Base-by-base conservation (phyloP, 2,797 vertebrate genomes). In the Lepilemur septentrionalis region DNA sequence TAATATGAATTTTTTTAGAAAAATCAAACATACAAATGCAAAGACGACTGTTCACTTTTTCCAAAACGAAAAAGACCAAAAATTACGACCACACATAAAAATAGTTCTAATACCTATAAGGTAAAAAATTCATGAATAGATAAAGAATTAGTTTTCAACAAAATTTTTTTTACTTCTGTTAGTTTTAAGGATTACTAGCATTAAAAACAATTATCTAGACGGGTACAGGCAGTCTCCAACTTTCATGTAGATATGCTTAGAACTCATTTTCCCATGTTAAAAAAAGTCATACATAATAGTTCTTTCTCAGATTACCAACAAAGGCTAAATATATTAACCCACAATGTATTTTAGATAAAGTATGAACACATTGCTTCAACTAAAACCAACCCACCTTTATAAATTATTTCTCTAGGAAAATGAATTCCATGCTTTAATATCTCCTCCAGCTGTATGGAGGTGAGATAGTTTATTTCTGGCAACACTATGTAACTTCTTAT, bases 151-250 rank as follows among this genome's bases (percentile, higher is more conserved):
- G 5, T 72, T 95, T 88, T 83, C 75, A 94, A 81, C 46, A 91
- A 4, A 93, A 85, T 90, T 46, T 50, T 91, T 92, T 85, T 69
- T 57, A 89, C 57, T 83, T 91, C 52, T 55, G 67, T 28, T 88
- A 78, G 20, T 79, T 87, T 86, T 91, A 75, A 92, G 72, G 35
- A 67, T 55, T 80, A 88, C 30, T 41, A 73, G 41, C 25, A 96
- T 83, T 90, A 95, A 94, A 96, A 89, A 92, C 35, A 93, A 80
- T 38, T 91, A 89, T 78, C 63, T 67, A 96, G 18, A 70, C 25
- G 59, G 18, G 35, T 87, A 97, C 5, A 96, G 91, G 91, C 88
- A 97, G 76, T 86, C 82, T 97, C 94, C 93, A 97, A 93, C 57
- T 95, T 94, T 76, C 73, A 57, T 70, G 79, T 0, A 86, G 15